Evolutionary conservation across 2,797 vertebrate species (phyloP).

Genomic region (Gobionotothen gibberifrons): DNA sequence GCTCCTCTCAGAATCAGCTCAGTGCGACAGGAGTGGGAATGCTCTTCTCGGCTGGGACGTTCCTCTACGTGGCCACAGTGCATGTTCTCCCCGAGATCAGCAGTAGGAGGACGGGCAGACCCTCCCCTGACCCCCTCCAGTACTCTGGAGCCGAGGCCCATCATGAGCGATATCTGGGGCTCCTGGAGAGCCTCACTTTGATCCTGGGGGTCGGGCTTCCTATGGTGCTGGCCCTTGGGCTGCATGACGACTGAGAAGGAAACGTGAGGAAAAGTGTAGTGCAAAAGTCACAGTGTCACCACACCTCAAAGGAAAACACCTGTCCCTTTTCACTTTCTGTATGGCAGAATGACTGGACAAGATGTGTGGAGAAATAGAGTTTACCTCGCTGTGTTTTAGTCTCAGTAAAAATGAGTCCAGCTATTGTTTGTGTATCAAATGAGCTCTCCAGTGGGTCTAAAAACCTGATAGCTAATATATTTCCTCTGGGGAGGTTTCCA

Average conservation of each 20-base stretch:
- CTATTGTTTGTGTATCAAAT: slow-evolving; percentile 19
- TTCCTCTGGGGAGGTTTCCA: slow-evolving; percentile 3
- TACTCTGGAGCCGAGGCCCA: slow-evolving; percentile 26
- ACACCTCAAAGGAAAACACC: not conserved
- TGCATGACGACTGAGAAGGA: slow-evolving; percentile 73
- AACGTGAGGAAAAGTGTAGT: not conserved
- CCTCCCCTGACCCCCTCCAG: slow-evolving; percentile 43
- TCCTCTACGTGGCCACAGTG: slow-evolving; percentile 83
- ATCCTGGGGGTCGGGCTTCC: slow-evolving; percentile 80
- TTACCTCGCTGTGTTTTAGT: not conserved
- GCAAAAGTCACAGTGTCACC: not conserved
- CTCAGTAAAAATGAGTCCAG: slow-evolving; percentile 7
- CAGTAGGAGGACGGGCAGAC: slow-evolving; percentile 54
- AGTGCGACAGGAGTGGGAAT: slow-evolving; percentile 79
- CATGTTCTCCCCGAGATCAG: slow-evolving; percentile 83
- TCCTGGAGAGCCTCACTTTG: slow-evolving; percentile 81
- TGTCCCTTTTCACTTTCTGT: not conserved
- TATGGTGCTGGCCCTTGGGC: slow-evolving; percentile 75
- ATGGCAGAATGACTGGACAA: not conserved
- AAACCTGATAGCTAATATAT: slow-evolving; percentile 26
- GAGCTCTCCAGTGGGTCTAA: not conserved
- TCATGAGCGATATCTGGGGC: slow-evolving; percentile 66
- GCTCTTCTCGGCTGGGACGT: slow-evolving; percentile 85
- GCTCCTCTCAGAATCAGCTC: slow-evolving; percentile 73
- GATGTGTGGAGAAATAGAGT: not conserved